Evolutionary conservation across 2,888 invertebrate species (phyloP).

Genomic region (Heliconius cydno): DNA sequence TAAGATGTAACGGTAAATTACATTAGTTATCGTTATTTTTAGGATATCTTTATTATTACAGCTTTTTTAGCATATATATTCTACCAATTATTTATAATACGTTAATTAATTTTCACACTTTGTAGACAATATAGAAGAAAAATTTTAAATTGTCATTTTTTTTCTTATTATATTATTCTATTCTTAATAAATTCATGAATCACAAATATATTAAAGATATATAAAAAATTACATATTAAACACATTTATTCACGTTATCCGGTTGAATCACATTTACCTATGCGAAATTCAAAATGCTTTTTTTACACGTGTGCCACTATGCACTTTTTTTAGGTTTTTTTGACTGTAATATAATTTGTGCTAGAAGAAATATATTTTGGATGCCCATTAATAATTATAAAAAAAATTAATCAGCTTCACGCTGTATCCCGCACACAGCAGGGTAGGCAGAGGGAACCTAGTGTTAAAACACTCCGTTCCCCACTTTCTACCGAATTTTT

Average conservation of each 20-base stretch:
- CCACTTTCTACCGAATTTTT: too few relatives aligned
- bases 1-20: not conserved
- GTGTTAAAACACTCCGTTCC: too few relatives aligned
- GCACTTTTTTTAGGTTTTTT: not conserved
- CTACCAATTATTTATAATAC: not conserved
- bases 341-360: not conserved
- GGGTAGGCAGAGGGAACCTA: too few relatives aligned
- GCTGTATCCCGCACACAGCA: too few relatives aligned
- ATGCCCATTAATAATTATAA: not conserved
- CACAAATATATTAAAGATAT: too few relatives aligned
- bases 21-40: not conserved
- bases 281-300: not conserved
- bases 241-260: not conserved
- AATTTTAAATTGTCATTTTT: too few relatives aligned
- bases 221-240: not conserved
- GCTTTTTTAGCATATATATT: not conserved
- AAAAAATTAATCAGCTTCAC: too few relatives aligned
- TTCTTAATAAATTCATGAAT: too few relatives aligned
- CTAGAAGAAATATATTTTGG: not conserved
- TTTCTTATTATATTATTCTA: too few relatives aligned
- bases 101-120: not conserved
- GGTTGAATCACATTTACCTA: not conserved
- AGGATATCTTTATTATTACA: not conserved
- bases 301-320: not conserved
- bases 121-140: not conserved